Evolutionary conservation across 2,797 vertebrate species (phyloP), one percentile per base, ranked within the genome.

Genomic region (Lepus townsendii): DNA sequence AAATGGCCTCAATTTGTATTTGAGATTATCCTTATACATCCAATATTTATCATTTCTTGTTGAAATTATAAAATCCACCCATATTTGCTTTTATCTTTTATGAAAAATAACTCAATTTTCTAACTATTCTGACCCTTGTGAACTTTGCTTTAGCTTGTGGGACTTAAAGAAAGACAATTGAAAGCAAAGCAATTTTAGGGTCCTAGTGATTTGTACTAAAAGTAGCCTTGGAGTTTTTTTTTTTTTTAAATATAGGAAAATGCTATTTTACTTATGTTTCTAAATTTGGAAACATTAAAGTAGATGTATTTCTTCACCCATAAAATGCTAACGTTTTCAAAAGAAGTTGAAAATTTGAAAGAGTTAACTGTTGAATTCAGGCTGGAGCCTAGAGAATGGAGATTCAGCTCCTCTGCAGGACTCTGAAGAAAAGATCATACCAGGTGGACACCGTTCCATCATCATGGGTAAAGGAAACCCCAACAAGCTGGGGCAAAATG

Each of bases 61-160:
- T 89, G 60, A 80, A 27, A 85, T 32, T 85, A 6, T 6, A 80
- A 92, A 68, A 42, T 69, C 14, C 13, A 52, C 27, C 13, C 89
- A 17, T 66, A 19, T 95, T 42, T 80, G 26, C 47, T 87, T 83
- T 90, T 77, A 57, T 38, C 32, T 77, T 77, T 71, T 16, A 75
- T 72, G n/a, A 1, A 83, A 50, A 83, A 83, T 63, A 76, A 72
- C 13, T 90, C 5, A 65, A 47, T 19, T 86, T 90, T 22, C 65
- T 32, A 52, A 54, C 19, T 26, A 62, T 76, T 95, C 47, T 90
- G 12, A 76, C 17, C 78, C 19, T 60, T 11, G 68, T 32, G n/a
- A 17, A 3, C 10, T 91, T 93, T 73, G 42, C 42, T 47, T 47
- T 47, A 47, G 42, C 42, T 47, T 47, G 42, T 47, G 8, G 42